Evolutionary conservation across 2,113 vertebrate species (phyloP), one percentile per base, ranked within the genome.

Genomic region (Pseudopodoces humilis): DNA sequence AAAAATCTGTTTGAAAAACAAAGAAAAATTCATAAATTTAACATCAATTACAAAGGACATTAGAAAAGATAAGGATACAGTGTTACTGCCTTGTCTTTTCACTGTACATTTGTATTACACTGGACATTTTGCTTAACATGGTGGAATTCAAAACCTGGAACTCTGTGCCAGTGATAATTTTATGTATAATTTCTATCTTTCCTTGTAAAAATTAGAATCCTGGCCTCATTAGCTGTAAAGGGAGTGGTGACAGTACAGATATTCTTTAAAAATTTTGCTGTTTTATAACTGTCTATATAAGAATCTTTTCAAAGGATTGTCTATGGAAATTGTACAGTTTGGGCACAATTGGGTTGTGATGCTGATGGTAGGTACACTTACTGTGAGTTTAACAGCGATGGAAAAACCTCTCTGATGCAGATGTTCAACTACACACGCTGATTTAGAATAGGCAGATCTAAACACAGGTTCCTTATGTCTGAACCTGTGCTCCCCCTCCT

Each of bases 101-200:
- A 14, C 37, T 86, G 49, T 81, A 21, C 16, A 5, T 94, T 83
- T 85, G 18, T 74, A 71, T 92, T 75, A 63, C n/a, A 35, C 31
- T 60, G 76, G 79, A 88, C 60, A 46, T 83, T 90, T 88, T 3
- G 37, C 69, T 93, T 83, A 86, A 44, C 13, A 2, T 71, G 65
- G n/a, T 84, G 58, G 69, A 95, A 96, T 91, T 96, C 83, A 95
- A 96, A 88, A 75, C 88, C 76, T 65, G 28, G 79, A 87, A 37
- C 13, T 68, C 55, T n/a, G 28, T 88, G 65, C 92, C 69, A 92
- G 85, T 86, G 90, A 75, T 81, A 86, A 86, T 65, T 75, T 78
- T 31, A n/a, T 23, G 58, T 84, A 15, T 86, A 79, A 78, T 83
- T 90, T 94, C 39, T 93, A 56, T 92, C 83, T 78, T 59, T 83